phyloP scores from a whole-genome alignment of 1,140 invertebrate species.

The Macrostomum lignano region DNA sequence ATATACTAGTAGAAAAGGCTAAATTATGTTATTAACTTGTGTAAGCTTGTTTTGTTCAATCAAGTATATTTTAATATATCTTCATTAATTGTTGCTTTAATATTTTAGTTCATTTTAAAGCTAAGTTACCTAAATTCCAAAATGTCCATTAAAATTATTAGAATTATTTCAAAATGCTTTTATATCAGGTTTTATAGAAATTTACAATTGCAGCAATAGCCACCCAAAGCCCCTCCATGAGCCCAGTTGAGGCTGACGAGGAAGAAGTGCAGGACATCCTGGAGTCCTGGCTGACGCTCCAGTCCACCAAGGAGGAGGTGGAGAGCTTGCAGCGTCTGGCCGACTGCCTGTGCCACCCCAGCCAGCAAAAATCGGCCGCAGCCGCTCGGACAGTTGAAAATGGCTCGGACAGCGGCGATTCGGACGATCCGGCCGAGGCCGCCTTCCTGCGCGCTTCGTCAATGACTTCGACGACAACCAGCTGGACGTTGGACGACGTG shows the following conservation, averaged over 20 bases:
- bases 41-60: background rate
- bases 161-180: too few relatives aligned
- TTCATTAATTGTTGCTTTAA: background rate
- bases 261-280: background rate
- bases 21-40: background rate
- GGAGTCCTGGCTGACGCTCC: background rate
- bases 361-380: background rate
- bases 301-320: background rate
- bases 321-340: background rate
- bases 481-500: background rate
- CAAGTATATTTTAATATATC: background rate
- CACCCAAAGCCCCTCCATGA: background rate
- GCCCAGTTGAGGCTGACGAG: background rate
- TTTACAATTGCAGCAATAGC: background rate
- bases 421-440: background rate
- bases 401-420: background rate
- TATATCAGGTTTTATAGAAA: too few relatives aligned
- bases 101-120: background rate
- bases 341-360: background rate
- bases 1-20: background rate
- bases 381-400: background rate
- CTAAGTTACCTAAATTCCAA: background rate
- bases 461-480: too few relatives aligned
- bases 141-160: too few relatives aligned
- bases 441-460: too few relatives aligned